These are phyloP conservation scores for Morpho helenor DNA, from an alignment of 2,888 invertebrate species.

Conservation along the genomic window DNA sequence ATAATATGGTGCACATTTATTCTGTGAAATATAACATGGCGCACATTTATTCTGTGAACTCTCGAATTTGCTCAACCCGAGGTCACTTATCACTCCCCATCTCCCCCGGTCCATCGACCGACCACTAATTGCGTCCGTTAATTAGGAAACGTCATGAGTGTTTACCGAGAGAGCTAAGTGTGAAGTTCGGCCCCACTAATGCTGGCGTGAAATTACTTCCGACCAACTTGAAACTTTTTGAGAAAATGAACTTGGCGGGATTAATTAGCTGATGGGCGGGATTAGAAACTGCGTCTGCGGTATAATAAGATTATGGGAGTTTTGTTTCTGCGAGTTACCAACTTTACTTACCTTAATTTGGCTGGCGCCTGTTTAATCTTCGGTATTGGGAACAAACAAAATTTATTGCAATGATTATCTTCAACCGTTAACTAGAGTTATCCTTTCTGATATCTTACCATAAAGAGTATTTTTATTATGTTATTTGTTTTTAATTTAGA, in stretches of 20 bases:
- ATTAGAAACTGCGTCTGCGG: conserved; percentile 69
- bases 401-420: conserved; percentile 9
- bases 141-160: conserved; percentile 80
- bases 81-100: conserved; percentile 63
- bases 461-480: too few species aligned
- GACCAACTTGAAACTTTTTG: conserved; percentile 71
- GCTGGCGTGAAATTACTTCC: conserved; percentile 75
- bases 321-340: conserved; percentile 69
- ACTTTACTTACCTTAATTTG: conserved; percentile 71
- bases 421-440: neutral
- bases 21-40: too few species aligned
- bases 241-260: conserved; percentile 70
- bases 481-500: too few species aligned
- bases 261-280: conserved; percentile 78
- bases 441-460: too few species aligned
- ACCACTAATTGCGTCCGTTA: conserved; percentile 79
- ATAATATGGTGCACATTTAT: too few species aligned
- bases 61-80: conserved; percentile 73
- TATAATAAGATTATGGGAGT: conserved; percentile 77
- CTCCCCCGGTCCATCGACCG: conserved; percentile 57
- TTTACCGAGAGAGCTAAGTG: conserved; percentile 77
- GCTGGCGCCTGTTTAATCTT: conserved; percentile 50
- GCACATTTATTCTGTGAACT: conserved; percentile 19
- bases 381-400: conserved; percentile 22
- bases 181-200: conserved; percentile 72